A percentile compares a stretch with the other conserved stretches of the same genome.
These are phyloP conservation scores for Pterobdella sp. DNA, from an alignment of 2,888 invertebrate genomes.

Conservation along the genomic window DNA sequence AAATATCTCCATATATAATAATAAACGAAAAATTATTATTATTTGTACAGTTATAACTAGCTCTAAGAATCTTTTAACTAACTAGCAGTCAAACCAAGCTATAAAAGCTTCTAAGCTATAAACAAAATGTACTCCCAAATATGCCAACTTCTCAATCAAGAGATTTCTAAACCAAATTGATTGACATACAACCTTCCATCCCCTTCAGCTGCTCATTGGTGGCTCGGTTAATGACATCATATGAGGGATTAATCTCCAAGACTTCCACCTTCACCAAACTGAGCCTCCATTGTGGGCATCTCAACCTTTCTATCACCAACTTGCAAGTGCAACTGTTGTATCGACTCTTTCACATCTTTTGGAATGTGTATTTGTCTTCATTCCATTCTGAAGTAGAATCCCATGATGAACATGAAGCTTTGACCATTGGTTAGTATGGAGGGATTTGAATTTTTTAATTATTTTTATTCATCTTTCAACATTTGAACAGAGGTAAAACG, in stretches of 20 bases:
- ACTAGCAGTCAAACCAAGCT: too few relatives aligned
- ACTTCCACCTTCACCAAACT: background rate
- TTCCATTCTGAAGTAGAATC: background rate
- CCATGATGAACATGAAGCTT: background rate
- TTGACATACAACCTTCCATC: too few relatives aligned
- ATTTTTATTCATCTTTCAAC: too few relatives aligned
- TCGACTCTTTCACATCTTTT: conserved; percentile 3
- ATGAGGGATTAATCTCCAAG: background rate
- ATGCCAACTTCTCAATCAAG: background rate
- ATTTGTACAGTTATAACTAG: too few relatives aligned
- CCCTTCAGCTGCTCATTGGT: background rate
- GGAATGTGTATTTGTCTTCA: background rate
- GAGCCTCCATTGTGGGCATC: background rate
- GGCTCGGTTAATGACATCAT: background rate
- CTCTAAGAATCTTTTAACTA: too few relatives aligned
- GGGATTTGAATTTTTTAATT: background rate
- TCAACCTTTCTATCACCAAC: conserved; percentile 1
- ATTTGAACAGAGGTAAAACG: too few relatives aligned
- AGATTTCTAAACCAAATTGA: too few relatives aligned
- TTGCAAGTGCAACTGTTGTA: background rate
- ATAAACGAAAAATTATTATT: too few relatives aligned
- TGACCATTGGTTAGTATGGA: background rate
- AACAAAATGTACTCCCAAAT: too few relatives aligned
- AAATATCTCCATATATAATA: too few relatives aligned
- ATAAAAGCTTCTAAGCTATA: too few relatives aligned